These are phyloP conservation scores for Gymnoscelis rufifasciata DNA, from an alignment of 2,888 invertebrate species.

Conservation along the genomic window DNA sequence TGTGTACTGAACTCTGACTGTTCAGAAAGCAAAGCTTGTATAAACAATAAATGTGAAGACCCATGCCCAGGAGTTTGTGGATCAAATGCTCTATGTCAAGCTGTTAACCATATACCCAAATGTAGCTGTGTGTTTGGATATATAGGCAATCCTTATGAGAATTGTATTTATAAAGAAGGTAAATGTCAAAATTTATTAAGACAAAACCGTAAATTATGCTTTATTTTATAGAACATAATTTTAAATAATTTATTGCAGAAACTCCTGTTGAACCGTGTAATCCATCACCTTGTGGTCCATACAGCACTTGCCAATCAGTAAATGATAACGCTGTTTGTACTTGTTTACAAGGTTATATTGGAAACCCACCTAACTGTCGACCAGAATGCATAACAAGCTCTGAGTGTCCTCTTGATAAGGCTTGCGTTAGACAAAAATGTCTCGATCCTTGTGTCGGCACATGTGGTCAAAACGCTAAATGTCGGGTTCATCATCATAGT, in stretches of 20 bases:
- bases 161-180: conserved; percentile 60
- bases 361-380: conserved; percentile 86
- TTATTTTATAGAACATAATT: neutral
- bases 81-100: conserved; percentile 84
- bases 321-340: conserved; percentile 84
- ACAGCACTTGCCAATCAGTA: conserved; percentile 82
- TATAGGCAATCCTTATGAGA: conserved; percentile 84
- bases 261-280: conserved; percentile 81
- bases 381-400: conserved; percentile 89
- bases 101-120: conserved; percentile 86
- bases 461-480: conserved; percentile 84
- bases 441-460: conserved; percentile 89
- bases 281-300: conserved; percentile 89
- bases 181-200: conserved; percentile 17
- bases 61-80: conserved; percentile 90
- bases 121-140: conserved; percentile 84
- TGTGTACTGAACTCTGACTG: conserved; percentile 85
- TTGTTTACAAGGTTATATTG: conserved; percentile 83
- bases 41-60: conserved; percentile 83
- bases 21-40: conserved; percentile 81
- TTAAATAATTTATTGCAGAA: conserved; percentile 39
- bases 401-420: conserved; percentile 87
- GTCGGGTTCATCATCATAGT: conserved; percentile 82
- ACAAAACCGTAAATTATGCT: neutral
- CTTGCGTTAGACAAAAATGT: conserved; percentile 88